phyloP scores from a whole-genome alignment of 2,113 vertebrate species.

The Callopanchax toddi region DNA sequence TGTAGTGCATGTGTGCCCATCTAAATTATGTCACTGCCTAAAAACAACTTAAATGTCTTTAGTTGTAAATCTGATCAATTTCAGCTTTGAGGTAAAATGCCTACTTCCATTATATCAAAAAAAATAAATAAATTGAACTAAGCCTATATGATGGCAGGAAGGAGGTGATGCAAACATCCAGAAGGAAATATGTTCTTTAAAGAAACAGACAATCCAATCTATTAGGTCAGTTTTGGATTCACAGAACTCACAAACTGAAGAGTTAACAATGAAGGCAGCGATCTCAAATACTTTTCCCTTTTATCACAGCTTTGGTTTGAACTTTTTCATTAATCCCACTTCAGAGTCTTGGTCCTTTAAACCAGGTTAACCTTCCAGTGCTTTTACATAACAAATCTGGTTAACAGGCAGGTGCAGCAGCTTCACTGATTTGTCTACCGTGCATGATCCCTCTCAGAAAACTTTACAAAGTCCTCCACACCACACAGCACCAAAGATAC shows the following conservation, averaged over 20 bases:
- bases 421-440: not conserved
- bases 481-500: constrained; percentile 12
- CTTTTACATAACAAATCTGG: not conserved
- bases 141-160: not conserved
- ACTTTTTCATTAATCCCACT: constrained; percentile 6
- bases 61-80: not conserved
- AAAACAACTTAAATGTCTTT: constrained; percentile 5
- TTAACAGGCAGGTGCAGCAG: not conserved
- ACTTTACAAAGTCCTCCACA: not conserved
- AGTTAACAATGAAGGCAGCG: not conserved
- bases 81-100: too few relatives aligned
- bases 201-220: not conserved
- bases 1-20: constrained; percentile 35
- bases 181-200: not conserved
- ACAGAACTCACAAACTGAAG: not conserved
- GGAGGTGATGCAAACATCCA: not conserved
- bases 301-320: constrained; percentile 50
- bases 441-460: constrained; percentile 17
- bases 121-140: constrained; percentile 2
- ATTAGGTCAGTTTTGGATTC: not conserved
- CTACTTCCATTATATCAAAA: too few relatives aligned
- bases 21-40: constrained; percentile 6
- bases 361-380: not conserved
- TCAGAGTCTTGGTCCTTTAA: constrained; percentile 33
- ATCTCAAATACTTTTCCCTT: not conserved